Evolutionary conservation across 1,140 invertebrate genomes (phyloP).

Genomic region (Teleogryllus occipitalis): DNA sequence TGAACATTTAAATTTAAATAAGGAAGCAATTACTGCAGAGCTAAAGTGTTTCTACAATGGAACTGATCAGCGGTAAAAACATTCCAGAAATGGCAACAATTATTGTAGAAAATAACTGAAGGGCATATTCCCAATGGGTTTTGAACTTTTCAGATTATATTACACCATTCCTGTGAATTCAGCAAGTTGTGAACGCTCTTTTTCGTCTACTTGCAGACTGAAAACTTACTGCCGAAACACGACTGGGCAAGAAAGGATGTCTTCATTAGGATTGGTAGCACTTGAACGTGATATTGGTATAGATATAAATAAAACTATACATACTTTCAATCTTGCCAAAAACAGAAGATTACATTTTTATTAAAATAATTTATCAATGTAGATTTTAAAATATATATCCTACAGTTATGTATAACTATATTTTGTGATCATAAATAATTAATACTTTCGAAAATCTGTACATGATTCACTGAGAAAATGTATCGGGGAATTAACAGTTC

Average conservation of each 20-base stretch:
- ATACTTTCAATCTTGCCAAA: background rate
- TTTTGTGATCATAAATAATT: too few relatives aligned
- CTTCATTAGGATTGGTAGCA: constrained; percentile 8
- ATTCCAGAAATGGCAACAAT: constrained; percentile 4
- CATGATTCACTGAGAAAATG: too few relatives aligned
- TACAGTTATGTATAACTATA: too few relatives aligned
- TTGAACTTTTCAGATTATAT: background rate
- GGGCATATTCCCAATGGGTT: background rate
- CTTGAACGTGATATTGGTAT: background rate
- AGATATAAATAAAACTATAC: background rate
- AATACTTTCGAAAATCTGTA: too few relatives aligned
- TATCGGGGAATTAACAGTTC: too few relatives aligned
- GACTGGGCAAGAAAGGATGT: background rate
- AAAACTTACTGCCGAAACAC: constrained; percentile 9
- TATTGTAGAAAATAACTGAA: constrained; percentile 9
- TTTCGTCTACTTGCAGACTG: background rate
- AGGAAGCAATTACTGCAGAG: background rate
- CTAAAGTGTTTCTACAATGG: background rate
- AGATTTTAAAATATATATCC: too few relatives aligned
- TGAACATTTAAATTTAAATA: background rate
- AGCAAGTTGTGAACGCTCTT: background rate
- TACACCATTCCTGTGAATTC: background rate
- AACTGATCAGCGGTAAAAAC: background rate
- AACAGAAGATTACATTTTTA: constrained; percentile 8
- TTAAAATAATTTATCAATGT: background rate